Base-by-base conservation (phyloP, 1,140 invertebrate genomes). In the Agrilus planipennis region DNA sequence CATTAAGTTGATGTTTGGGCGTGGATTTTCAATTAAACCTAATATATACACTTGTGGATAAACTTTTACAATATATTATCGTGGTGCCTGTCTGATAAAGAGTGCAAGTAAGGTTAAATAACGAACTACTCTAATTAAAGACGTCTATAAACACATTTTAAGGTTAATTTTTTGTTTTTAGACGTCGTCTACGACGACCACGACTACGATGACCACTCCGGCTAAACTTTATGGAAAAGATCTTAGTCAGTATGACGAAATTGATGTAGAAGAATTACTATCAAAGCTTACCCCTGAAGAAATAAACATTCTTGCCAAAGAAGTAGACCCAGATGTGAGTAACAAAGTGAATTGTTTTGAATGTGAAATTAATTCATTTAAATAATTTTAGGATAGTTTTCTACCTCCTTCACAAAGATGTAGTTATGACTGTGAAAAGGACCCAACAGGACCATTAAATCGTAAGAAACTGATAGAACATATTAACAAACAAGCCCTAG, bases 311-410 rank as follows among this genome's bases (percentile, higher is more conserved):
- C 72, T 99, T 44, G 92, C 92, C 52, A 92, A 90, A 69, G 94
- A 99, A 77, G 92, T 98, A 44, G 95, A 99, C 74, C 94, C 95
- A 50, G 94, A 99, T 76, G 93, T 97, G 73, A 91, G 89, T 76
- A 58, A 29, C 30, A 39, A 39, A 39, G 23, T 16, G 12, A 17
- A n/a, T 18, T n/a, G 12, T 17, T 6, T 17, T n/a, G 2, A 35
- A 35, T 35, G 12, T 21, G 3, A 20, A 16, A 9, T 5, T 2
- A 25, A 18, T 3, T 27, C 12, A 23, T 23, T 11, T 38, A 18
- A 27, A 31, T 18, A 30, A 23, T 34, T 4, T 3, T 12, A 99
- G 93, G 95, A 99, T 68, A 84, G 84, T 51, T 81, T 96, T 64
- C 75, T 99, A 61, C 95, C 95, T 41, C 91, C 96, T 27, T 84